These are phyloP conservation scores for Holcopasites calliopsidis DNA, from an alignment of 1,140 invertebrate genomes.

Conservation along the genomic window DNA sequence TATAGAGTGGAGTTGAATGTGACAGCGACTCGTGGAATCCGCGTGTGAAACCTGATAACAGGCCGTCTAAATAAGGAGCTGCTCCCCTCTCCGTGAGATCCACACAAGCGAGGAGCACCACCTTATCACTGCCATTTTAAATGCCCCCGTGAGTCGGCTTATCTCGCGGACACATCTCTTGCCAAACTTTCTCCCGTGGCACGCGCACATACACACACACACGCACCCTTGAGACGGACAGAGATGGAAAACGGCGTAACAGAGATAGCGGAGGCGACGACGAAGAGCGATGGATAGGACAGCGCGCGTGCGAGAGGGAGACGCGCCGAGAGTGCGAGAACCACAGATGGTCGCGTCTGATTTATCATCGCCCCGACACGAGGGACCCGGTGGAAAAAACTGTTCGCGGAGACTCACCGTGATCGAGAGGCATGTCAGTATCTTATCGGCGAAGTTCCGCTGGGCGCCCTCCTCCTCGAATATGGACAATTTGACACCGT, in stretches of 20 bases:
- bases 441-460: slow-evolving; percentile 78
- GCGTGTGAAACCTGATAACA: slow-evolving; percentile 80
- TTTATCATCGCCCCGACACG: slow-evolving; percentile 53
- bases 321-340: slow-evolving; percentile 39
- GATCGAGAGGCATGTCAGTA: slow-evolving; percentile 77
- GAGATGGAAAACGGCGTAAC: slow-evolving; percentile 35
- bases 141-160: slow-evolving; percentile 73
- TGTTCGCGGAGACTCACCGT: slow-evolving; percentile 70
- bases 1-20: slow-evolving; percentile 27
- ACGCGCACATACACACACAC: slow-evolving; percentile 51
- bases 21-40: slow-evolving; percentile 58
- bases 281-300: slow-evolving; percentile 9
- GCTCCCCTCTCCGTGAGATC: slow-evolving; percentile 43
- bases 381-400: slow-evolving; percentile 53
- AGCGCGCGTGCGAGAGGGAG: slow-evolving; percentile 31
- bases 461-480: slow-evolving; percentile 79
- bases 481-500: slow-evolving; percentile 80
- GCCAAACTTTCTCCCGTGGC: slow-evolving; percentile 79
- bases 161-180: slow-evolving; percentile 79
- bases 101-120: slow-evolving; percentile 37
- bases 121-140: slow-evolving; percentile 79
- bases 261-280: slow-evolving; percentile 18
- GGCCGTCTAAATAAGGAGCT: slow-evolving; percentile 78
- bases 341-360: slow-evolving; percentile 71
- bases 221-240: slow-evolving; percentile 31